phyloP scores from a whole-genome alignment of 1,140 invertebrate genomes.

The Camponotus vicinus region DNA sequence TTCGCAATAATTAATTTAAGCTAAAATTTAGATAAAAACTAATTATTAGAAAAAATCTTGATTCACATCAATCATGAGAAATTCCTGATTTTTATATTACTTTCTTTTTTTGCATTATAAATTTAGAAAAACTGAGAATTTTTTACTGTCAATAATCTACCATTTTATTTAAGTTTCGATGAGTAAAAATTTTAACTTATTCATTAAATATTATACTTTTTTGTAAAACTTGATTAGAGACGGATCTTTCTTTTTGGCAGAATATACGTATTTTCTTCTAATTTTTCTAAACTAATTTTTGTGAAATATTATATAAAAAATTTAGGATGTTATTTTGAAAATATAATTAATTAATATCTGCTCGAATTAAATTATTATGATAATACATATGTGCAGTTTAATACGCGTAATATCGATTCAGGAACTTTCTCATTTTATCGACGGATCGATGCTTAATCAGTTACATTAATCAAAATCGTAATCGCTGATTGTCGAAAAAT shows the following conservation, averaged over 20 bases:
- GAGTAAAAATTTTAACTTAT: not conserved
- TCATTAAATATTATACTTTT: not conserved
- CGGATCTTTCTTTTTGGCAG: not conserved
- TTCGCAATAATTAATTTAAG: not conserved
- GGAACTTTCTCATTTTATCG: not conserved
- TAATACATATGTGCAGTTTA: not conserved
- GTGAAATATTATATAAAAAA: not conserved
- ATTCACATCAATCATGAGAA: slow-evolving; percentile 27
- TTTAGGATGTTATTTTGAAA: not conserved
- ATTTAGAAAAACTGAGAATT: not conserved
- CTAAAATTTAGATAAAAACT: not conserved
- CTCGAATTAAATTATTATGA: not conserved
- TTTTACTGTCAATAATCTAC: not conserved
- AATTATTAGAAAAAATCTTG: slow-evolving; percentile 4
- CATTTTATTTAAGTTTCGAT: not conserved
- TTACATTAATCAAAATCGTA: not conserved
- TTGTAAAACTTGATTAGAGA: not conserved
- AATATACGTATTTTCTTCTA: too few species aligned
- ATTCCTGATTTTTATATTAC: slow-evolving; percentile 12
- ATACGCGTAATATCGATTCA: not conserved
- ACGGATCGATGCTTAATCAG: slow-evolving; percentile 11
- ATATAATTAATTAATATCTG: not conserved
- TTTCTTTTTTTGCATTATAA: slow-evolving; percentile 8
- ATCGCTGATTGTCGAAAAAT: slow-evolving; percentile 34
- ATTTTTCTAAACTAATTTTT: too few species aligned